These are phyloP conservation scores for Myotis davidii DNA, from an alignment of 2,113 vertebrate genomes.

Conservation along the genomic window DNA sequence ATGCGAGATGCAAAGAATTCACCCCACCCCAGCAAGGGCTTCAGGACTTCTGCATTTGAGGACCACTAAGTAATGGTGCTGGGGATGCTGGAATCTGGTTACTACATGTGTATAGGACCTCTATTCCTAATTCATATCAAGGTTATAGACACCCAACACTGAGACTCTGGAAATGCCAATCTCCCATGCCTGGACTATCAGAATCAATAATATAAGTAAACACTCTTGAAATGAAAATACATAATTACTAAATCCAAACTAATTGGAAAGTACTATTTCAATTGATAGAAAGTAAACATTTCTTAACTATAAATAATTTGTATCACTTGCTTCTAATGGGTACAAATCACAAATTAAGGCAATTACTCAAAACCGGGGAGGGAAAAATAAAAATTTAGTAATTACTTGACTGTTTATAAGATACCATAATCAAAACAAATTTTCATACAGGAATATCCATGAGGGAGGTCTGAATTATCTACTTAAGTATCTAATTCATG, in stretches of 20 bases:
- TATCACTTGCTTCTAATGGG: not conserved
- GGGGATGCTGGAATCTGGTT: not conserved
- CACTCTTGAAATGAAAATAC: constrained; percentile 41
- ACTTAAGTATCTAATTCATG: constrained; percentile 10
- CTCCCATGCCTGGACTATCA: not conserved
- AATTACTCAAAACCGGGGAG: not conserved
- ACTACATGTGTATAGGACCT: not conserved
- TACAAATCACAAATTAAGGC: constrained; percentile 44
- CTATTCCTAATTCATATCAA: not conserved
- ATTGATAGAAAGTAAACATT: not conserved
- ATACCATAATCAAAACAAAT: constrained; percentile 34
- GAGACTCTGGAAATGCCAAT: constrained; percentile 15
- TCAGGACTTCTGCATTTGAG: not conserved
- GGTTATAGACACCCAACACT: not conserved
- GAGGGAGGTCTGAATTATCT: constrained; percentile 13
- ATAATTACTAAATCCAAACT: constrained; percentile 47
- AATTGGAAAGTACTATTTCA: constrained; percentile 51
- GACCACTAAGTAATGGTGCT: not conserved
- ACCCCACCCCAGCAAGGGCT: not conserved
- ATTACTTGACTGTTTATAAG: not conserved
- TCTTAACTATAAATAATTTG: constrained; percentile 25
- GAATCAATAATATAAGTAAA: constrained; percentile 34
- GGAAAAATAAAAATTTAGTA: not conserved
- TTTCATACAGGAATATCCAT: constrained; percentile 21
- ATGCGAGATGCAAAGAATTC: not conserved